phyloP scores from a whole-genome alignment of 2,888 invertebrate genomes.

The Muscina levida region DNA sequence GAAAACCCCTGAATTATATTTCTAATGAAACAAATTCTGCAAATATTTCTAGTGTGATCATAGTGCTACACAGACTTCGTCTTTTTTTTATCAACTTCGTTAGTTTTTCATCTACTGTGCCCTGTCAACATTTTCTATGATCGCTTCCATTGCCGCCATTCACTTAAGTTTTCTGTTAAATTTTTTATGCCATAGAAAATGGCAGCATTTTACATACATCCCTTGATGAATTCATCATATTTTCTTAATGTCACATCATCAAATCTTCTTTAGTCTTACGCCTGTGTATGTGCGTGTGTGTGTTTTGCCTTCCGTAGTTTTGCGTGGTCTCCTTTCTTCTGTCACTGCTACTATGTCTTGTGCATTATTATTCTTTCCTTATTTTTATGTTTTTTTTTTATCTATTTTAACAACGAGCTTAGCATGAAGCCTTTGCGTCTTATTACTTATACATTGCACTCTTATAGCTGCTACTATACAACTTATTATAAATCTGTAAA shows the following conservation, averaged over 20 bases:
- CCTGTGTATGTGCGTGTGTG: not conserved
- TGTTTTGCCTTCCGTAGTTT: too few species aligned
- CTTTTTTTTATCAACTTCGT: too few species aligned
- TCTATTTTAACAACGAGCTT: too few species aligned
- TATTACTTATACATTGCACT: conserved; percentile 38
- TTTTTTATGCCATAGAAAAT: conserved; percentile 64
- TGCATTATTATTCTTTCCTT: not conserved
- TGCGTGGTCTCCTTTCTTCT: too few species aligned
- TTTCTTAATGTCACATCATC: conserved; percentile 77
- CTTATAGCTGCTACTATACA: conserved; percentile 27
- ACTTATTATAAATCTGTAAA: conserved; percentile 32
- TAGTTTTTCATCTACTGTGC: too few species aligned
- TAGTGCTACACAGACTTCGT: too few species aligned
- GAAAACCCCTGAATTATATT: too few species aligned
- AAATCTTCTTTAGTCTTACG: conserved; percentile 72
- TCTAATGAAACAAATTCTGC: too few species aligned
- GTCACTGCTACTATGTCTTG: not conserved
- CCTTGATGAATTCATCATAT: conserved; percentile 77
- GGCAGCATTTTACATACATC: conserved; percentile 76
- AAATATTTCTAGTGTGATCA: too few species aligned
- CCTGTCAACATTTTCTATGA: not conserved
- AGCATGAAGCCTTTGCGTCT: conserved; percentile 33
- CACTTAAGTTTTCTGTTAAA: conserved; percentile 23
- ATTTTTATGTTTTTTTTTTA: conserved; percentile 28
- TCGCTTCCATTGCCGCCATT: conserved; percentile 21